These are phyloP conservation scores for Pycnonotus jocosus DNA, from an alignment of 2,113 vertebrate genomes.

Conservation along the genomic window DNA sequence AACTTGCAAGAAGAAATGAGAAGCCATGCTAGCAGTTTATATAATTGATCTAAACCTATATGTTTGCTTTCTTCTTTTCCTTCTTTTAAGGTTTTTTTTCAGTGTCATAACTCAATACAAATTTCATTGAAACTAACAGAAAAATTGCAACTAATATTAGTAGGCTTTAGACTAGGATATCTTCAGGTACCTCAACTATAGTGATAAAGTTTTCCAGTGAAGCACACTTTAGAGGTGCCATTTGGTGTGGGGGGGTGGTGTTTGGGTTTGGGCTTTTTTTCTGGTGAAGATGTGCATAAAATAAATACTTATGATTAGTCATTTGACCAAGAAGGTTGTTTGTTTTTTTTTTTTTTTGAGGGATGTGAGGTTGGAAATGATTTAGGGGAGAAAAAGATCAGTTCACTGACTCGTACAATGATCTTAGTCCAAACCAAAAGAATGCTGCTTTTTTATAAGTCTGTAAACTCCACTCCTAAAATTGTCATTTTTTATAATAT, in stretches of 20 bases:
- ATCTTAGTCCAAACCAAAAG: conserved; percentile 29
- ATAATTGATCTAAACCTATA: not conserved
- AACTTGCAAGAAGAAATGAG: not conserved
- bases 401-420: not conserved
- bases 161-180: not conserved
- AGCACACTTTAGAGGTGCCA: not conserved
- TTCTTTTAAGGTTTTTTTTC: not conserved
- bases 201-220: not conserved
- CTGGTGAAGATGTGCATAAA: not conserved
- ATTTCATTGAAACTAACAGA: not conserved
- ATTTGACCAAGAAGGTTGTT: conserved; percentile 7
- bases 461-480: not conserved
- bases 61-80: not conserved
- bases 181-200: not conserved
- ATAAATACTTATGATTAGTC: conserved; percentile 26
- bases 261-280: not conserved
- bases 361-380: conserved; percentile 35
- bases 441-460: not conserved
- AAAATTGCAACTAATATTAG: not conserved
- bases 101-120: not conserved
- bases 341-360: conserved; percentile 51
- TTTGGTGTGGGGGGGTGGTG: not conserved
- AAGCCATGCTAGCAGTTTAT: not conserved
- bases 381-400: not conserved
- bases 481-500: not conserved